Conservation (phyloP, 2,797 vertebrate species). For the Eulemur rubriventer region DNA sequence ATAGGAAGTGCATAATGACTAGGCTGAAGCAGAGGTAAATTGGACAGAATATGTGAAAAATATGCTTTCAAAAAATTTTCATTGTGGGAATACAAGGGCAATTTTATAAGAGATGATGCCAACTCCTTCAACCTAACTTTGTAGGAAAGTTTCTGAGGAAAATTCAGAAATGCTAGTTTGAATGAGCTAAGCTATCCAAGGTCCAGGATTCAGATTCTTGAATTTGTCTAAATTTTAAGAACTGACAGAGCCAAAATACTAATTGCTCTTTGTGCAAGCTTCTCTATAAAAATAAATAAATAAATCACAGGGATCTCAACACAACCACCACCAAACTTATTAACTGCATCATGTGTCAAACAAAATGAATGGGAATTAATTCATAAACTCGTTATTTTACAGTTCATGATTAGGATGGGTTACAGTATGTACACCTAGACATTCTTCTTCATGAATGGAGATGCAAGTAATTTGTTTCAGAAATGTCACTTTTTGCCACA, state of each 20-base stretch:
- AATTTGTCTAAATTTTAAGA: conserved; percentile 67
- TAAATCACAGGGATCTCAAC: conserved; percentile 80
- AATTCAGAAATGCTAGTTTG: conserved; percentile 78
- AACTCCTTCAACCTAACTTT: conserved; percentile 71
- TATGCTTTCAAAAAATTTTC: background rate
- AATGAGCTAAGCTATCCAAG: conserved; percentile 63
- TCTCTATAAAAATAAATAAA: conserved; percentile 71
- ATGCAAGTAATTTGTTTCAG: conserved; percentile 15
- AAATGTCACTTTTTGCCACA: background rate
- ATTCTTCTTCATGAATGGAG: background rate
- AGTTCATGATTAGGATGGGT: conserved; percentile 58
- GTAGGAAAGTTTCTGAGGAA: conserved; percentile 69
- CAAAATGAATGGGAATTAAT: conserved; percentile 80
- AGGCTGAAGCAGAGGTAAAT: background rate
- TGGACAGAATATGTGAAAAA: background rate
- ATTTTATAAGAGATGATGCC: conserved; percentile 26
- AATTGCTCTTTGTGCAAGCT: conserved; percentile 73
- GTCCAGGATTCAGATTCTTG: conserved; percentile 70
- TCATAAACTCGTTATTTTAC: conserved; percentile 64
- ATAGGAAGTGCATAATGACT: background rate
- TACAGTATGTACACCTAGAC: conserved; percentile 34
- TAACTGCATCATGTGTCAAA: conserved; percentile 76
- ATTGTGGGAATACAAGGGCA: background rate
- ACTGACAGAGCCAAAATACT: conserved; percentile 74
- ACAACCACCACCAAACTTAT: conserved; percentile 79